phyloP scores from a whole-genome alignment of 2,888 invertebrate species.

The Drosophila stalkeri region DNA sequence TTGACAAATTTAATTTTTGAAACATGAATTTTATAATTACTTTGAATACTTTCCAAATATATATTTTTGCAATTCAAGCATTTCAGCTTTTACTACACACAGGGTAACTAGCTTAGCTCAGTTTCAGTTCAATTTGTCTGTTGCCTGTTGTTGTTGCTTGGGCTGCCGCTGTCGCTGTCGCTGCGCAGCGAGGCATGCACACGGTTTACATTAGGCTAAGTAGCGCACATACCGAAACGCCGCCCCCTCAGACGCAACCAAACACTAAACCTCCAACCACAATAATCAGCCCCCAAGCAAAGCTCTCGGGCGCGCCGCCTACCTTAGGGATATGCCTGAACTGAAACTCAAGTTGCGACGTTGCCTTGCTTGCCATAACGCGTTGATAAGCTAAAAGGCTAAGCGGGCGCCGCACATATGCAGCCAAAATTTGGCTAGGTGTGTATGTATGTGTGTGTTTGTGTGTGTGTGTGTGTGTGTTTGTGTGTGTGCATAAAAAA shows the following conservation, averaged over 20 bases:
- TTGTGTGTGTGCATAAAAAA: slow-evolving; percentile 37
- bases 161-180: slow-evolving; percentile 21
- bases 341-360: slow-evolving; percentile 28
- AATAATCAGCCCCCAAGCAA: slow-evolving; percentile 32
- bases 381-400: slow-evolving; percentile 77
- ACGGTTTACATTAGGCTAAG: slow-evolving; percentile 78
- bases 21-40: too few relatives aligned
- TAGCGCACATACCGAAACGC: slow-evolving; percentile 63
- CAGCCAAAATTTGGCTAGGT: slow-evolving; percentile 14
- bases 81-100: background rate
- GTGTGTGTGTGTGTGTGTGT: slow-evolving; percentile 34
- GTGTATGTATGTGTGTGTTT: slow-evolving; percentile 34
- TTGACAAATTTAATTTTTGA: too few relatives aligned
- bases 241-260: background rate
- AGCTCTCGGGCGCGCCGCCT: slow-evolving; percentile 38
- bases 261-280: background rate
- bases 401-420: slow-evolving; percentile 23
- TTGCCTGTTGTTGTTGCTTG: slow-evolving; percentile 8
- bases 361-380: slow-evolving; percentile 69
- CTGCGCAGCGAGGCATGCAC: slow-evolving; percentile 77
- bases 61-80: background rate
- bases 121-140: background rate
- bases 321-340: slow-evolving; percentile 46
- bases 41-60: too few relatives aligned
- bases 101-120: slow-evolving; percentile 10